Evolutionary conservation across 1,140 invertebrate genomes (phyloP), one percentile per base, ranked within the genome.

Genomic region (Battus philenor): DNA sequence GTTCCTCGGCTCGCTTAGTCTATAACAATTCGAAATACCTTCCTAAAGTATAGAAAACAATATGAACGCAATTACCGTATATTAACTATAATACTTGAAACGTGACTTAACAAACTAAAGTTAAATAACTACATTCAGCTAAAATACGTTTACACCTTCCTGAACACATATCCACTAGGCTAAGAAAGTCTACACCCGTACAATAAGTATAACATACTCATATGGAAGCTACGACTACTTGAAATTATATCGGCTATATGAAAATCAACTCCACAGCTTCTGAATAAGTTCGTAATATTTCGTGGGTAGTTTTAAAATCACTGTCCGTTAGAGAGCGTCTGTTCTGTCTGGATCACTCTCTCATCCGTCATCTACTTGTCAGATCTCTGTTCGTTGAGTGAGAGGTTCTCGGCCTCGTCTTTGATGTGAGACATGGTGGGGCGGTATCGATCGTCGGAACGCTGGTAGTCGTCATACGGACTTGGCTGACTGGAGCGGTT

Each of bases 331-430:
- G 29, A 11, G 29, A 11, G 29, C 29, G 1, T 46, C 15, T 33
- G 10, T 26, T 11, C 33, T 44, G 17, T 43, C 20, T 39, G 24
- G 29, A 8, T 32, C 6, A 39, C 6, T 26, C 43, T 27, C n/a
- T 30, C 32, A 1, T 45, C 45, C 50, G 24, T 6, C n/a, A 26
- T 29, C 68, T 82, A 81, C 55, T 81, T 82, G 47, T 85, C 81
- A 72, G 73, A 77, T 69, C 81, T 75, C 44, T 85, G 81, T 60
- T 87, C 84, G 54, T 87, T 87, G 15, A 87, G 71, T 1, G 86
- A 87, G 1, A 87, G 56, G 46, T 87, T 87, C 31, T 87, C 86
- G 0, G 86, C 86, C 51, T 81, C 81, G 38, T 87, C 86, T 26
- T 80, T 74, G 44, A 81, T 73, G 57, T 81, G 80, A 2, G 74